Conservation (phyloP, 92 coral and sea anemone species). For the Phenganax stokvisi region DNA sequence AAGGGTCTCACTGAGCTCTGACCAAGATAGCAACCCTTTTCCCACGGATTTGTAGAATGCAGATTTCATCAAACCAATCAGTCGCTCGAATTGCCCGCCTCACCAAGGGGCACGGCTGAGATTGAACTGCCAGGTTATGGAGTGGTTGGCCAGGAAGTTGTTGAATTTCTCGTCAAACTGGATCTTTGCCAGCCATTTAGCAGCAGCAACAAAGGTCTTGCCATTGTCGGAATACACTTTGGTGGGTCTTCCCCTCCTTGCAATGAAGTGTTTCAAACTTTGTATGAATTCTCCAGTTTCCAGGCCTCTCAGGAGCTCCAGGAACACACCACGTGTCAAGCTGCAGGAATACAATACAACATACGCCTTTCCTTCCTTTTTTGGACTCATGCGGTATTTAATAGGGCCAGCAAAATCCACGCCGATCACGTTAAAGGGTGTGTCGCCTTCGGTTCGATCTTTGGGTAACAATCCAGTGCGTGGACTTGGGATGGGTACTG, state of each 20-base stretch:
- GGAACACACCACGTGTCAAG: constrained; percentile 2
- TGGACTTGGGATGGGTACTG: background rate
- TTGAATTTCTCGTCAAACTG: constrained; percentile 6
- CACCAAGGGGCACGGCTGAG: constrained; percentile 12
- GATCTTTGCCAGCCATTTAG: constrained; percentile 1
- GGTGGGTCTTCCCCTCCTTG: constrained; percentile 14
- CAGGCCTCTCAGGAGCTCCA: background rate
- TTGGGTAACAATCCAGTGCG: background rate
- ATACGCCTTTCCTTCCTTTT: constrained; percentile 11
- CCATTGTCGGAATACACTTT: constrained; percentile 13
- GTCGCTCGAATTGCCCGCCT: constrained; percentile 9
- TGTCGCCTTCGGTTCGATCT: background rate
- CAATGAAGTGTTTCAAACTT: constrained; percentile 3
- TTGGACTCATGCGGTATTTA: background rate
- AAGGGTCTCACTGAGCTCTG: constrained; percentile 2
- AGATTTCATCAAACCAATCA: background rate
- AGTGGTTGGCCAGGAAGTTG: background rate
- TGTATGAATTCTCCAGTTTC: background rate
- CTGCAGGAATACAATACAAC: background rate
- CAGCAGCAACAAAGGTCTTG: constrained; percentile 12
- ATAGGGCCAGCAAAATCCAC: constrained; percentile 17
- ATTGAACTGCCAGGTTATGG: constrained; percentile 7
- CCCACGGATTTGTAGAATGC: constrained; percentile 14
- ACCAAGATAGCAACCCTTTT: background rate
- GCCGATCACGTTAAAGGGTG: background rate